These are phyloP conservation scores for Papilio helenus DNA, from an alignment of 1,140 invertebrate species.

Conservation along the genomic window DNA sequence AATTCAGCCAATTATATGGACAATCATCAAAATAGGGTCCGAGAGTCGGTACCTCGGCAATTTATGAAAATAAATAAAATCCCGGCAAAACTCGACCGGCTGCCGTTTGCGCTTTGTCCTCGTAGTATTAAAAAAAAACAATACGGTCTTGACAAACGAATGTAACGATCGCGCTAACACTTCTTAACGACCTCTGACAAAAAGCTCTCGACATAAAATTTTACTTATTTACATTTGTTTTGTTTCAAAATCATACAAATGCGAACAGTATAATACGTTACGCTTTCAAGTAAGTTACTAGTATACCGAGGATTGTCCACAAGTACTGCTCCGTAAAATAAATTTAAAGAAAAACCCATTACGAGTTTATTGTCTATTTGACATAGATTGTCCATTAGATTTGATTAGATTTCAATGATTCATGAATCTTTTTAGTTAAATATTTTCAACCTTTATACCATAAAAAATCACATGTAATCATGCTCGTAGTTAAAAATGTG, in stretches of 20 bases:
- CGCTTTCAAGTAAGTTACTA: background rate
- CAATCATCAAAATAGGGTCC: conserved; percentile 69
- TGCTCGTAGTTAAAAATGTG: background rate
- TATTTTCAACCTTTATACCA: too few species aligned
- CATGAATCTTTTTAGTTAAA: too few species aligned
- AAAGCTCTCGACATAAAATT: background rate
- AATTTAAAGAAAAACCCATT: too few species aligned
- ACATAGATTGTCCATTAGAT: too few species aligned
- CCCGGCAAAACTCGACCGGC: conserved; percentile 46
- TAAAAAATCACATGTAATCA: too few species aligned
- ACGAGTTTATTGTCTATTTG: too few species aligned
- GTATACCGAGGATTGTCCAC: background rate
- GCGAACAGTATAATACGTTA: background rate
- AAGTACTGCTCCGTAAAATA: too few species aligned
- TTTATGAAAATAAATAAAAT: conserved; percentile 64
- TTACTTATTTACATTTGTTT: conserved; percentile 16
- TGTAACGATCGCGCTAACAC: background rate
- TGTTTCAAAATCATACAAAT: background rate
- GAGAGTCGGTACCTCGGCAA: conserved; percentile 51
- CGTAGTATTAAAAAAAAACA: conserved; percentile 63
- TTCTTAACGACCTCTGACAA: conserved; percentile 1
- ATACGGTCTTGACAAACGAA: conserved; percentile 61
- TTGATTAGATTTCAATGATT: too few species aligned
- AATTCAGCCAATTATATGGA: conserved; percentile 73
- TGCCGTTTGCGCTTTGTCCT: conserved; percentile 53